phyloP scores from a whole-genome alignment of 2,113 vertebrate genomes.

The Speoplatyrhinus poulsoni region DNA sequence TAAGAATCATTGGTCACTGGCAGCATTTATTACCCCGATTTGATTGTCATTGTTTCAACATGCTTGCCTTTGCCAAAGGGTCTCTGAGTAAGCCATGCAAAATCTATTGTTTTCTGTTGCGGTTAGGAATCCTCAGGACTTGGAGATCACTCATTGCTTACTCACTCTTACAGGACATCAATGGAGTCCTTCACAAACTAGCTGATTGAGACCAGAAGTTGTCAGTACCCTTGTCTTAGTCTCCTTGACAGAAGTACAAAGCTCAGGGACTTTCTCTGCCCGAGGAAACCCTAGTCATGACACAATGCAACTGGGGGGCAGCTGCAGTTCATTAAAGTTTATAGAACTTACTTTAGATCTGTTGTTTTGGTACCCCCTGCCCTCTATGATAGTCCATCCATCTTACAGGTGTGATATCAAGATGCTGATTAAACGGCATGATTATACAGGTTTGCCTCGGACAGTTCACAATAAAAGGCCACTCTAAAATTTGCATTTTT shows the following conservation, averaged over 20 bases:
- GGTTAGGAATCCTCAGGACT: conserved; percentile 13
- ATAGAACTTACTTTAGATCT: conserved; percentile 6
- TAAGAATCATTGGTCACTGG: not conserved
- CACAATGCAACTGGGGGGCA: conserved; percentile 6
- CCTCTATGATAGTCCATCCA: no score
- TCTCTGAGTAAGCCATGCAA: not conserved
- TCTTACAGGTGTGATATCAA: no score
- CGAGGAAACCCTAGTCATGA: conserved; percentile 3
- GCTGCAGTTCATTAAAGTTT: conserved; percentile 32
- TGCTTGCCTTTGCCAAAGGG: not conserved
- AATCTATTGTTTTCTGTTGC: not conserved
- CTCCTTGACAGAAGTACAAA: conserved; percentile 10
- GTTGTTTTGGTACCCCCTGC: no score
- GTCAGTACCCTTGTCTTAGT: conserved; percentile 7
- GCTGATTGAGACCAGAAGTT: conserved; percentile 26
- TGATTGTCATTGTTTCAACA: not conserved
- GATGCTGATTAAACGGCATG: no score
- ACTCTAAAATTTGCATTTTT: no score
- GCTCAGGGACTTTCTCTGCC: conserved; percentile 7
- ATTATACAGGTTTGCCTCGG: no score
- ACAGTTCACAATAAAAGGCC: no score
- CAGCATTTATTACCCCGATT: not conserved
- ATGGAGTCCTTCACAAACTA: conserved; percentile 17
- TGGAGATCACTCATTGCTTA: not conserved
- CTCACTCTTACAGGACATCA: conserved; percentile 24